A percentile compares a stretch with the other conserved stretches of the same genome.
These are phyloP conservation scores for Melangyna quadrimaculata DNA, from an alignment of 2,888 invertebrate species.

Conservation along the genomic window DNA sequence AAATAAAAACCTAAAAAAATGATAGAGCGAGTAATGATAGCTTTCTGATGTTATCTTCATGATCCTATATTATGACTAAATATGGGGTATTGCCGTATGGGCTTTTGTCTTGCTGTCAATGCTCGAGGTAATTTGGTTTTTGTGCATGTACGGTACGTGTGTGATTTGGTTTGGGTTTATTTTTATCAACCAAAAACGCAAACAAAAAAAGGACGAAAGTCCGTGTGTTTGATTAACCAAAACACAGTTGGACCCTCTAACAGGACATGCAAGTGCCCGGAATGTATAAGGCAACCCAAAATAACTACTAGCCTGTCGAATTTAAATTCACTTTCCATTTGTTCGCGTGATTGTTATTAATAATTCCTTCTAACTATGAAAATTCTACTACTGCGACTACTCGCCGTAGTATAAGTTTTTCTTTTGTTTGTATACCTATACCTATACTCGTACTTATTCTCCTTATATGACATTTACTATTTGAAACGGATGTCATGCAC, in stretches of 20 bases:
- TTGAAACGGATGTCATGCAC: conserved; percentile 56
- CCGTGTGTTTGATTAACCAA: conserved; percentile 5
- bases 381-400: neutral
- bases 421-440: too few species aligned
- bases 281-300: conserved; percentile 16
- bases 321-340: conserved; percentile 61
- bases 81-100: neutral
- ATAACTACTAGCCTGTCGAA: conserved; percentile 15
- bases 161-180: neutral
- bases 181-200: neutral
- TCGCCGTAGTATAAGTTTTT: too few species aligned
- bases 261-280: conserved; percentile 13
- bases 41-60: neutral
- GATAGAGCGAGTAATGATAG: conserved; percentile 31
- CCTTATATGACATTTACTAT: conserved; percentile 44
- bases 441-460: neutral
- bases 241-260: neutral
- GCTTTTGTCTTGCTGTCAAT: neutral
- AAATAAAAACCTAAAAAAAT: neutral
- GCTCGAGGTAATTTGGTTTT: neutral
- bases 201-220: neutral
- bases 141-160: neutral
- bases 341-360: conserved; percentile 65
- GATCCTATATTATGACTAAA: neutral
- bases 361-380: conserved; percentile 41